phyloP scores from a whole-genome alignment of 23 tunicate species.

The Styela plicata region DNA sequence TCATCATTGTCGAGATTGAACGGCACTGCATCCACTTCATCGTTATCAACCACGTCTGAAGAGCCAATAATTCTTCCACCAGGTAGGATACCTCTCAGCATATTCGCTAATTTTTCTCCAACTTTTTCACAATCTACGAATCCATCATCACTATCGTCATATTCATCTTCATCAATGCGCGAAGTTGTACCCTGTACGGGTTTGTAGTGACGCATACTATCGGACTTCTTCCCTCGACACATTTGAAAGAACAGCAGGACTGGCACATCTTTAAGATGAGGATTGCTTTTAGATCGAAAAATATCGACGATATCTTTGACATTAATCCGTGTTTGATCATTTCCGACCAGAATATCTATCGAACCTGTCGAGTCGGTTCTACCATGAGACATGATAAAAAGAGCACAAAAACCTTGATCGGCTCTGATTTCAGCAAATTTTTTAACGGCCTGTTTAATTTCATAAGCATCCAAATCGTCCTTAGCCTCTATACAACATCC shows the following conservation, averaged over 20 bases:
- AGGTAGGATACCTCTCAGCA: background rate
- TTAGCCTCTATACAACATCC: background rate
- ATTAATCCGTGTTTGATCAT: background rate
- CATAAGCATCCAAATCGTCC: background rate
- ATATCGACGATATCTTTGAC: background rate
- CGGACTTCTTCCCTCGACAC: background rate
- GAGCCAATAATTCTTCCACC: background rate
- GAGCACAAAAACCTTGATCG: background rate
- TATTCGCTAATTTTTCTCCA: too few relatives aligned
- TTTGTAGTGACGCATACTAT: background rate
- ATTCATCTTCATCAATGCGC: background rate
- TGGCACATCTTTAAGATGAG: background rate
- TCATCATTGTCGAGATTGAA: background rate
- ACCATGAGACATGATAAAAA: constrained; percentile 15
- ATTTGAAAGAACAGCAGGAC: background rate
- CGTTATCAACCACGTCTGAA: background rate
- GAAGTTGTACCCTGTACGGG: background rate
- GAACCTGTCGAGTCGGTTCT: background rate
- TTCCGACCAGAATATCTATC: background rate
- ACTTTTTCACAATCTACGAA: too few relatives aligned
- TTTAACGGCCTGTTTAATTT: background rate
- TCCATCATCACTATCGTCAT: background rate
- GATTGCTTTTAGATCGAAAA: background rate
- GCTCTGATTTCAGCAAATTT: background rate
- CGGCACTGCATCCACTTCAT: background rate